A percentile compares a stretch with the other conserved stretches of the same genome.
phyloP scores from a whole-genome alignment of 1,140 invertebrate species.

The Penaeus indicus region DNA sequence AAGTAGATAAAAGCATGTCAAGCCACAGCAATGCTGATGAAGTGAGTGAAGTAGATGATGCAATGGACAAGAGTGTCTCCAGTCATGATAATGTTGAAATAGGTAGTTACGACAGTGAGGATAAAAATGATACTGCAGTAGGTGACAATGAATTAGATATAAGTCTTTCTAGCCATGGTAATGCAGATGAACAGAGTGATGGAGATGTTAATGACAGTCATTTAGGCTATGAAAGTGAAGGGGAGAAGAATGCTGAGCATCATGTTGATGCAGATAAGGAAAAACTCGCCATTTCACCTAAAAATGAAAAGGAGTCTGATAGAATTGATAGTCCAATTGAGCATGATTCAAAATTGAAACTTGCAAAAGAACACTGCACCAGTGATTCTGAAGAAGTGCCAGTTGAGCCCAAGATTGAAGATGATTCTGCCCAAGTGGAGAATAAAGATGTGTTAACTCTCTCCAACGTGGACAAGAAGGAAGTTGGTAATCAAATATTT shows the following conservation, averaged over 20 bases:
- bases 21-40: constrained; percentile 1
- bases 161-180: too few species aligned
- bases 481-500: neutral
- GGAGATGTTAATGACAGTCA: constrained; percentile 4
- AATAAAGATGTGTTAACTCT: neutral
- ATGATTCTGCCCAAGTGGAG: too few species aligned
- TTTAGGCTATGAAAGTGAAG: neutral
- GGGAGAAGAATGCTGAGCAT: neutral
- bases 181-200: neutral
- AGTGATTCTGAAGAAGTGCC: neutral
- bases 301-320: neutral
- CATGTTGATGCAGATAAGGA: neutral
- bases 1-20: neutral
- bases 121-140: neutral
- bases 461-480: neutral
- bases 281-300: neutral
- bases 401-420: too few species aligned
- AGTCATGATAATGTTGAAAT: neutral
- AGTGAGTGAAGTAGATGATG: neutral
- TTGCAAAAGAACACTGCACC: neutral
- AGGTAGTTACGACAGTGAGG: neutral
- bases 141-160: too few species aligned
- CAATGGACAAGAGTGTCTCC: neutral
- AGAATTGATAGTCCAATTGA: neutral
- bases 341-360: neutral